Percentiles rank a stretch among this genome's conserved stretches.
phyloP scores from a whole-genome alignment of 1,140 invertebrate species.

The Drosophila novamexicana region DNA sequence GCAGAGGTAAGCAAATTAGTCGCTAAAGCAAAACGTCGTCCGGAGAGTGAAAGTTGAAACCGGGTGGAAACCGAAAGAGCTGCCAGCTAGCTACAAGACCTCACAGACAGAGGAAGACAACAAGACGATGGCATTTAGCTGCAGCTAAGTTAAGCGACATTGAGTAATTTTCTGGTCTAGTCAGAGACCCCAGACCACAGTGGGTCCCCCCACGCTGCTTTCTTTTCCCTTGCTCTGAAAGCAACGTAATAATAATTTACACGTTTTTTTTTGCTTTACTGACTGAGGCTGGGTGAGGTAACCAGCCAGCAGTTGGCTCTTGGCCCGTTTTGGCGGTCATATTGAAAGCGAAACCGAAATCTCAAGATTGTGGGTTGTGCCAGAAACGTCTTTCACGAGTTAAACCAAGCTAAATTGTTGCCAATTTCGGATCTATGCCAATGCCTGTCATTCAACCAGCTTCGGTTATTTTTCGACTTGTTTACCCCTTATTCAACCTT shows the following conservation, averaged over 20 bases:
- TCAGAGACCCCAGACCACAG: constrained; percentile 31
- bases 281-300: constrained; percentile 56
- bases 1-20: constrained; percentile 42
- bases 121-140: constrained; percentile 37
- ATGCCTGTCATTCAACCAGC: constrained; percentile 63
- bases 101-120: constrained; percentile 25
- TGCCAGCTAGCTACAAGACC: constrained; percentile 33
- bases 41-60: constrained; percentile 50
- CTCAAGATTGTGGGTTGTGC: constrained; percentile 44
- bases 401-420: constrained; percentile 4
- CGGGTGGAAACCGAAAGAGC: constrained; percentile 42
- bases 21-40: background rate
- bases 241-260: constrained; percentile 71
- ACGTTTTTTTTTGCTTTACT: constrained; percentile 48
- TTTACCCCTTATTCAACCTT: constrained; percentile 38
- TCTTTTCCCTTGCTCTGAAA: constrained; percentile 48
- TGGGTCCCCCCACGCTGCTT: constrained; percentile 45
- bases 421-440: constrained; percentile 59
- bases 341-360: constrained; percentile 59
- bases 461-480: constrained; percentile 36
- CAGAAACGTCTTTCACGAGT: constrained; percentile 10
- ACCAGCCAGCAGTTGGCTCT: constrained; percentile 25
- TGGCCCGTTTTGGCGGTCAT: constrained; percentile 62
- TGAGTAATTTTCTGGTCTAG: constrained; percentile 75
- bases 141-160: constrained; percentile 30